Evolutionary conservation across 1,140 invertebrate species (phyloP).

Genomic region (Thaumatotibia leucotreta): DNA sequence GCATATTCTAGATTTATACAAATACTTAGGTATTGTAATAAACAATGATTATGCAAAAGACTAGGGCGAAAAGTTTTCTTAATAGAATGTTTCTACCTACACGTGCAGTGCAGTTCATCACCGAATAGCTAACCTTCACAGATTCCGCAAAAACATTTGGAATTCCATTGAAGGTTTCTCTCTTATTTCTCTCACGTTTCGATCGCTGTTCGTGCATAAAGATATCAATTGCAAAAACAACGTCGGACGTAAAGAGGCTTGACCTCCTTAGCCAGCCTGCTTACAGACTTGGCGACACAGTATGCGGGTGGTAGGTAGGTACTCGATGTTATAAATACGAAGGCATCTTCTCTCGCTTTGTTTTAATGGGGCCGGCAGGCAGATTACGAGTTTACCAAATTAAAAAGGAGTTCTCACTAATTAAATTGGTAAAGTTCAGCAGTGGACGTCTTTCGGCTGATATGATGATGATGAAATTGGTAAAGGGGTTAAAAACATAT

Average conservation of each 20-base stretch:
- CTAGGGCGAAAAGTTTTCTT: not conserved
- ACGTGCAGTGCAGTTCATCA: not conserved
- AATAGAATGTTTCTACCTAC: too few relatives aligned
- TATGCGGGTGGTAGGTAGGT: not conserved
- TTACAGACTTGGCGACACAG: not conserved
- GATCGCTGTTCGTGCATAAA: conserved; percentile 3
- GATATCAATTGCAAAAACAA: conserved; percentile 14
- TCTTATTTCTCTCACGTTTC: not conserved
- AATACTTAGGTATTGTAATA: too few relatives aligned
- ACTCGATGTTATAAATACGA: not conserved
- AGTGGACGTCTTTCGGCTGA: too few relatives aligned
- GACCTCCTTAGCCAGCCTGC: conserved; percentile 10
- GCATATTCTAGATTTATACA: too few relatives aligned
- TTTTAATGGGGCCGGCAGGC: not conserved
- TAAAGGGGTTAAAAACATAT: too few relatives aligned
- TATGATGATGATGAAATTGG: too few relatives aligned
- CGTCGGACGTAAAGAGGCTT: conserved; percentile 4
- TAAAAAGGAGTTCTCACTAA: not conserved
- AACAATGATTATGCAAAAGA: not conserved
- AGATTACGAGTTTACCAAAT: not conserved
- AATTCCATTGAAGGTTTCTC: conserved; percentile 11
- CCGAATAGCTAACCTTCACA: not conserved
- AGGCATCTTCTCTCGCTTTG: not conserved
- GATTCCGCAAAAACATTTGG: not conserved
- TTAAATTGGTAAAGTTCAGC: too few relatives aligned